These are phyloP conservation scores for Petrocephalus zakoni DNA, from an alignment of 2,113 vertebrate species.

Conservation along the genomic window DNA sequence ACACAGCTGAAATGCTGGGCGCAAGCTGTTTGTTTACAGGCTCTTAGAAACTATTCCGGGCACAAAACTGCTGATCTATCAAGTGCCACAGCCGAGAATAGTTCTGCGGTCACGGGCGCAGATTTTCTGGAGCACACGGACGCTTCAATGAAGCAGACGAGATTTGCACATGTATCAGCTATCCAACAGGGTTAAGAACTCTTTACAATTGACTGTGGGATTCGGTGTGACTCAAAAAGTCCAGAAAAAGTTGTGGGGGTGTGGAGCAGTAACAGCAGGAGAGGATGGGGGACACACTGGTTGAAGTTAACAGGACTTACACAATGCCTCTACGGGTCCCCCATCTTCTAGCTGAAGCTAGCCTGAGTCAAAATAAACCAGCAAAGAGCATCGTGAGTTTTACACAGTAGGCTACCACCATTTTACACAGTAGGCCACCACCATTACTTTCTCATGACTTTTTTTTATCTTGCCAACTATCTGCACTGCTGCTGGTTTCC, in stretches of 20 bases:
- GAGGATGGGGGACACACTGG: not conserved
- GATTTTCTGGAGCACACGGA: not conserved
- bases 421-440: not conserved
- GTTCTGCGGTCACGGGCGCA: not conserved
- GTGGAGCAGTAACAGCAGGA: not conserved
- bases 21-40: not conserved
- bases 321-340: conserved; percentile 44
- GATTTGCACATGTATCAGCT: not conserved
- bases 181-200: not conserved
- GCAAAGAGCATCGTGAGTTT: not conserved
- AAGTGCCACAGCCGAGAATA: not conserved
- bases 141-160: not conserved
- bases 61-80: not conserved
- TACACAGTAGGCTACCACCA: not conserved
- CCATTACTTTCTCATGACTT: not conserved
- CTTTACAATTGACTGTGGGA: not conserved
- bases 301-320: conserved; percentile 48
- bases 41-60: not conserved
- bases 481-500: not conserved
- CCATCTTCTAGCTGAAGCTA: conserved; percentile 43
- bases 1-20: not conserved
- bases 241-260: not conserved
- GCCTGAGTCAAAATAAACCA: conserved; percentile 41
- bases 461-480: not conserved
- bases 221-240: not conserved